Conservation (phyloP, 2,888 invertebrate species). For the Volucella zonaria region DNA sequence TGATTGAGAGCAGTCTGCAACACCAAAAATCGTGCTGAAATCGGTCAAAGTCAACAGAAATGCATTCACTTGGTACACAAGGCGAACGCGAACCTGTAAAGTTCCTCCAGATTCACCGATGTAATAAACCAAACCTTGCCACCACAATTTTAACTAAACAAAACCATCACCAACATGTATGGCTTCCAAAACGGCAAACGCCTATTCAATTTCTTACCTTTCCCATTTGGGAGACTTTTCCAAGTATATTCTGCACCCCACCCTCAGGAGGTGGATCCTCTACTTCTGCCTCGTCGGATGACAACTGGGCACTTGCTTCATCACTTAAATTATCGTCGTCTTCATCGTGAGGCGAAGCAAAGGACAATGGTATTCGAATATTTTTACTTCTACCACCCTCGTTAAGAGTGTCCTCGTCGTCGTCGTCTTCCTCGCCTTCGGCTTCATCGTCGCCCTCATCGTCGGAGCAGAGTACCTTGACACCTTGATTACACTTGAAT, state of each 20-base stretch:
- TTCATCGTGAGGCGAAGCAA: slow-evolving; percentile 76
- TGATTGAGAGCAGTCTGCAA: too few species aligned
- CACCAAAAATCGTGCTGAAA: too few species aligned
- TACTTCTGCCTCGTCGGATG: slow-evolving; percentile 43
- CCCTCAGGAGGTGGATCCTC: slow-evolving; percentile 77
- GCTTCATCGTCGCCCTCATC: slow-evolving; percentile 73
- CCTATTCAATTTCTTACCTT: slow-evolving; percentile 74
- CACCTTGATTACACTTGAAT: slow-evolving; percentile 53
- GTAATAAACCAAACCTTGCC: too few species aligned
- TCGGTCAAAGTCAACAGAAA: too few species aligned
- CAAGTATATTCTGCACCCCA: slow-evolving; percentile 78
- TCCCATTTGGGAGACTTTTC: slow-evolving; percentile 78
- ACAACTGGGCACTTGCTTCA: slow-evolving; percentile 59
- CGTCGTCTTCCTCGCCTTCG: slow-evolving; percentile 77
- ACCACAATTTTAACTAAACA: too few species aligned
- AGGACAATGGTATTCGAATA: slow-evolving; percentile 77
- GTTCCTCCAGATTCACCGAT: too few species aligned
- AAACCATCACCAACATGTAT: too few species aligned
- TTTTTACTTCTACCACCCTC: slow-evolving; percentile 74
- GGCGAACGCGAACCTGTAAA: too few species aligned
- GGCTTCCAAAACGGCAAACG: too few species aligned
- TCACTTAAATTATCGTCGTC: slow-evolving; percentile 76
- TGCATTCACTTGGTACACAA: too few species aligned
- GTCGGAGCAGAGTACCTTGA: slow-evolving; percentile 63
- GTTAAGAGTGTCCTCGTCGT: slow-evolving; percentile 76